Evolutionary conservation across 2,797 vertebrate genomes (phyloP), one percentile per base, ranked within the genome.

Genomic region (Xyrichtys novacula): DNA sequence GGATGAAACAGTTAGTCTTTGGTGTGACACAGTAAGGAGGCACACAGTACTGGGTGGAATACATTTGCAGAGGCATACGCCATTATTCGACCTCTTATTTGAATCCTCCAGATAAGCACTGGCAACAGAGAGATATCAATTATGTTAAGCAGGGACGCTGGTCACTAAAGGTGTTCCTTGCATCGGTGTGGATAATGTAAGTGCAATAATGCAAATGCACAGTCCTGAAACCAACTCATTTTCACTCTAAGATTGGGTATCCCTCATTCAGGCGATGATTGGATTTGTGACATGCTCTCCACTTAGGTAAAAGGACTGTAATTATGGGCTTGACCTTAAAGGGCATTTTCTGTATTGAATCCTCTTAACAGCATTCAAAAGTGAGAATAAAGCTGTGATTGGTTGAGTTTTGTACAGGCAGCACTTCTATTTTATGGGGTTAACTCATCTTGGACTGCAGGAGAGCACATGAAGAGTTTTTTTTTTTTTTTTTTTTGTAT

Each of bases 321-420:
- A 90, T 89, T 85, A 88, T 71, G 64, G 67, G 26, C 44, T 80
- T 86, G 80, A 85, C 86, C 86, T 87, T 89, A 69, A 22, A 25
- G 75, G 74, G 73, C 74, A 80, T 54, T 83, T 65, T 56, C 55
- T 62, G 71, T 39, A 71, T 55, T 3, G 19, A 52, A 77, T 81
- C 56, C 62, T 65, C 68, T 73, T 76, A 78, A 67, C 57, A 39
- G 55, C 36, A 60, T 74, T 84, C 75, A 75, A 69, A 83, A 85
- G 62, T 84, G 76, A 71, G 65, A 82, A 81, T 76, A 73, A 82
- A 84, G 48, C 53, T 34, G 61, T 54, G 66, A 82, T 76, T 85
- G 81, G 72, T 65, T 3, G 26, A 69, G 57, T 70, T 83, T 81
- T 76, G 48, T 47, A 70, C 74, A 76, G 70, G 63, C 56, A 66